Percentiles rank a stretch among this genome's conserved stretches.
phyloP scores from a whole-genome alignment of 2,797 vertebrate genomes.

The Darevskia nairensis region DNA sequence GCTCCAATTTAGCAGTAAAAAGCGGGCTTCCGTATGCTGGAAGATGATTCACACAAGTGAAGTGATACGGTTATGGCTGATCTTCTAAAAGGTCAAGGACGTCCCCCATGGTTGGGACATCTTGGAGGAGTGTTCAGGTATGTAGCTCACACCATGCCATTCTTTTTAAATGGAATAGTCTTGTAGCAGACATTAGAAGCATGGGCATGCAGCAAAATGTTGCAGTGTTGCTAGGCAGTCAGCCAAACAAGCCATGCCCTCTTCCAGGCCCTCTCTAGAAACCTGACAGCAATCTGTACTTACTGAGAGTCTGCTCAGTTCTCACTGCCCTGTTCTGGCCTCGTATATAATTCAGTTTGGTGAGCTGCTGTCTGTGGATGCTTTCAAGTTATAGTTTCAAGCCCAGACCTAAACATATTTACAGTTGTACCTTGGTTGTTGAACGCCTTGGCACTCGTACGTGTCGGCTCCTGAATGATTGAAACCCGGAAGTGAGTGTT shows the following conservation, averaged over 20 bases:
- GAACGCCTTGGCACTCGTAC: background rate
- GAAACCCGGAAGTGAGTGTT: no score
- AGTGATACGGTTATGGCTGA: background rate
- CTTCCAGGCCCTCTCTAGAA: background rate
- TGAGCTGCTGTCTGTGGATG: background rate
- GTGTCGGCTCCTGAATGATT: no score
- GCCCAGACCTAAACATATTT: background rate
- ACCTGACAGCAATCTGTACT: background rate
- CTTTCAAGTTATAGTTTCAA: conserved; percentile 3
- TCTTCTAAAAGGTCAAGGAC: background rate
- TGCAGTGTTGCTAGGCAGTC: background rate
- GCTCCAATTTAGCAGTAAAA: background rate
- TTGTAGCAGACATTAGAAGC: no score
- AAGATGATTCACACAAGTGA: background rate
- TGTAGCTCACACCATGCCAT: background rate
- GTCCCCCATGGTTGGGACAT: background rate
- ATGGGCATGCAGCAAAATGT: background rate
- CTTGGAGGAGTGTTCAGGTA: background rate
- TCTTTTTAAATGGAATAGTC: background rate
- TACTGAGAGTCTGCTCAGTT: background rate
- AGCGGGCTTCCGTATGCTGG: background rate
- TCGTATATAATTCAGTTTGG: background rate
- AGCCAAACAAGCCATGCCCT: background rate
- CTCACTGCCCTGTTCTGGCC: background rate
- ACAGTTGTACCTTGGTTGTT: no score